Conservation (phyloP, 2,888 invertebrate genomes). For the Stenodema calcarata region DNA sequence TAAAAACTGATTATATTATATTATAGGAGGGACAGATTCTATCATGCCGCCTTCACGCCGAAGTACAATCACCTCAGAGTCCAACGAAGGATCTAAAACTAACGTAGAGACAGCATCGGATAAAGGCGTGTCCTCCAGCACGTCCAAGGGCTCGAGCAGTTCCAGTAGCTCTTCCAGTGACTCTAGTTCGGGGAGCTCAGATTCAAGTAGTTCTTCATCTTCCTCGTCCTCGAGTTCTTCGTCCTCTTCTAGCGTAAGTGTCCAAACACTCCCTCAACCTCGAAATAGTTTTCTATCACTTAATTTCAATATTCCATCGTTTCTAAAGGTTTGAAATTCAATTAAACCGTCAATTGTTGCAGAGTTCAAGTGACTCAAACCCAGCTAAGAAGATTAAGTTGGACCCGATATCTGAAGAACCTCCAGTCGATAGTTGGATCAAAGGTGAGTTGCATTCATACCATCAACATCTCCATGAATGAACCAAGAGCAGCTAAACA, state of each 20-base stretch:
- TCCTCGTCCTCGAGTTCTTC: conserved; percentile 42
- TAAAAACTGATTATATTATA: too few relatives aligned
- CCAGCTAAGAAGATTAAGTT: conserved; percentile 39
- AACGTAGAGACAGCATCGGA: conserved; percentile 6
- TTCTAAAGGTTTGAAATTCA: background rate
- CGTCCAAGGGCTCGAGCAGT: conserved; percentile 37
- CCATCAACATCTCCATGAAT: too few relatives aligned
- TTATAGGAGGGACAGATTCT: background rate
- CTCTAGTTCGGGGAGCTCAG: conserved; percentile 42
- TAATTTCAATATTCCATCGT: background rate
- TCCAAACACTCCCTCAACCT: too few relatives aligned
- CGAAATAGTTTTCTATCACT: too few relatives aligned
- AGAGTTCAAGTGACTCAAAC: conserved; percentile 32
- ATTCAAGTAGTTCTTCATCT: conserved; percentile 35
- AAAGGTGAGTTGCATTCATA: background rate
- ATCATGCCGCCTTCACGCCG: background rate
- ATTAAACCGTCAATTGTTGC: background rate
- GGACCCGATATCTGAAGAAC: conserved; percentile 2
- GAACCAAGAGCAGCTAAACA: too few relatives aligned
- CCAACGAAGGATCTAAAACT: conserved; percentile 38
- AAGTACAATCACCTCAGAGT: conserved; percentile 33
- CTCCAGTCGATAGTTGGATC: conserved; percentile 17
- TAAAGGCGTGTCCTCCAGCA: conserved; percentile 13
- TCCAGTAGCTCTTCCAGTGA: conserved; percentile 47
- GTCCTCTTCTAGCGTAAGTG: conserved; percentile 34